These are phyloP conservation scores for Saimiri boliviensis DNA, from an alignment of 2,113 vertebrate genomes.

Conservation along the genomic window DNA sequence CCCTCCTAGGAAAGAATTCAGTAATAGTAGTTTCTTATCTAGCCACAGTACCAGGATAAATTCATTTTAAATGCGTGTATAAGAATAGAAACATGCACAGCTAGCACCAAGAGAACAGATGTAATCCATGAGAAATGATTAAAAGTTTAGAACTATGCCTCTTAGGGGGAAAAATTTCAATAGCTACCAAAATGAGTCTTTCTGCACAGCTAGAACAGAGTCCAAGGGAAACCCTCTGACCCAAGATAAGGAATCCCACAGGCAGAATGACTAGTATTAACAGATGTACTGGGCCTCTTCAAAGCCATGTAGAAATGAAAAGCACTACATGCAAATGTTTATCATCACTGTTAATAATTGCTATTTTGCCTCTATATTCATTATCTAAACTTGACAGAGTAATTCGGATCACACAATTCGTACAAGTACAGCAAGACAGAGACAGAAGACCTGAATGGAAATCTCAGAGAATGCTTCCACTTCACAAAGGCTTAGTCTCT, in stretches of 20 bases:
- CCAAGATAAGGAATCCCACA: not conserved
- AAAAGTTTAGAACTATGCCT: not conserved
- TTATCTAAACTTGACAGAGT: not conserved
- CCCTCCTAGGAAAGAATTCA: not conserved
- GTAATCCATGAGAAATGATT: not conserved
- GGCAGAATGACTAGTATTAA: not conserved
- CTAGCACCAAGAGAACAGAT: not conserved
- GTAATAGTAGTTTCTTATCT: not conserved
- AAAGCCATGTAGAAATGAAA: slow-evolving; percentile 14
- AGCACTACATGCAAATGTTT: not conserved
- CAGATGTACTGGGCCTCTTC: not conserved
- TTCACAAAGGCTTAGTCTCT: not conserved
- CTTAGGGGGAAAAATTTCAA: not conserved
- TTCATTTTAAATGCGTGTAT: not conserved
- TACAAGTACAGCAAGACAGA: not conserved
- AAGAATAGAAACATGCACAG: not conserved
- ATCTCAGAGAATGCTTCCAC: not conserved
- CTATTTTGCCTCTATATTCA: not conserved
- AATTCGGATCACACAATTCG: not conserved
- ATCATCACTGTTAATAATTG: not conserved
- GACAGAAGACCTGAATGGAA: not conserved
- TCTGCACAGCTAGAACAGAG: not conserved
- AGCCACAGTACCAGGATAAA: not conserved
- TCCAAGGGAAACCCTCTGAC: not conserved
- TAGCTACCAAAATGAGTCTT: not conserved